Base-by-base conservation (phyloP, 2,797 vertebrate genomes). In the Diplodus puntazzo region DNA sequence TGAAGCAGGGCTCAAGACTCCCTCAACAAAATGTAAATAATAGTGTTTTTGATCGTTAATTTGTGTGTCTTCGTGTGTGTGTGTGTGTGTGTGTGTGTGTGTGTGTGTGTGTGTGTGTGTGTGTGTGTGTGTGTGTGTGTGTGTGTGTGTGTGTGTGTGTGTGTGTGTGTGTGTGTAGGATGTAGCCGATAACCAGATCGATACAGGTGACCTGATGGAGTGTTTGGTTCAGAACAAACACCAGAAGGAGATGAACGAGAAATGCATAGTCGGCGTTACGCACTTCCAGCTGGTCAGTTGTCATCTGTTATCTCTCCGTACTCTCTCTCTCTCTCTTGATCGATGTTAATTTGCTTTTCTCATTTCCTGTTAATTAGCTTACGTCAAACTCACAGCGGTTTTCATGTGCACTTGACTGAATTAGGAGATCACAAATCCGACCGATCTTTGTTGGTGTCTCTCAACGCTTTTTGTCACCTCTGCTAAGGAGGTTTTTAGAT, bases 241-340 rank as follows among this genome's bases (percentile, higher is more conserved):
- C 90, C 97, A 99, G 94, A 98, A 98, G 86, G 98, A 99, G 86
- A 99, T 98, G 97, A 99, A 98, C 50, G 98, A 99, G 75, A 99
- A 99, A 87, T 99, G 98, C 25, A 83, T 92, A 0, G 96, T 99
- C 0, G 98, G 98, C 16, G 97, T 99, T 75, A 99, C 97, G 7
- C 98, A 98, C 87, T 99, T 99, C 94, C 98, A 99, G 83, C 95
- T 99, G 96, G 98, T 99, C 87, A 96, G 96, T 87, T n/a, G n/a
- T 68, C 57, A 1, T 21, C 27, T 3, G 2, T 21, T 18, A 9
- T 30, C 14, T 64, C 5, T 45, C 11, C 21, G 11, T 21, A 18
- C 21, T 4, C 4, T 25, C 2, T 23, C 20, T 46, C 43, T 25
- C 4, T 49, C 13, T 34, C 30, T 7, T 7, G 30, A 34, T 34